A percentile compares a stretch with the other conserved stretches of the same genome.
These are phyloP conservation scores for Adelosebastes latens DNA, from an alignment of 2,797 vertebrate genomes.

Conservation along the genomic window DNA sequence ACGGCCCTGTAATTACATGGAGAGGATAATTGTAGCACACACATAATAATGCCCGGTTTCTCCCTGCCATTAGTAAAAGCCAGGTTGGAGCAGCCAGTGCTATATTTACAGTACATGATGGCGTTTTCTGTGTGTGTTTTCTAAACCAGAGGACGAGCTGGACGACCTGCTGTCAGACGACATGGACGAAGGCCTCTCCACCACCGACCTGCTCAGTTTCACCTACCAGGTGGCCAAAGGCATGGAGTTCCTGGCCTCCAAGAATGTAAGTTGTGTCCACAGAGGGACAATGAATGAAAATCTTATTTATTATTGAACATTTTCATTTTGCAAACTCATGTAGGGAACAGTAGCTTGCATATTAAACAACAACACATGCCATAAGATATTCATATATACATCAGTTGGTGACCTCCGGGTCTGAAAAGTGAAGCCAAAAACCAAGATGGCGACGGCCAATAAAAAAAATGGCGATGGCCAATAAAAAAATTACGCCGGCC, in stretches of 20 bases:
- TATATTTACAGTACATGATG: constrained; percentile 72
- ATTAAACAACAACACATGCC: no score
- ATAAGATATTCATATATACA: no score
- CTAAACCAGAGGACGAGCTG: constrained; percentile 85
- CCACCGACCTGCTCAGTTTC: constrained; percentile 95
- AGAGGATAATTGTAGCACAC: constrained; percentile 80
- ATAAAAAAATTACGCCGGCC: no score
- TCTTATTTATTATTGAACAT: no score
- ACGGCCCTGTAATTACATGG: constrained; percentile 78
- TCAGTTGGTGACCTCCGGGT: no score
- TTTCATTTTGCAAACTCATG: no score
- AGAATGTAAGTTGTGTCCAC: constrained; percentile 88
- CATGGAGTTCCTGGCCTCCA: constrained; percentile 98
- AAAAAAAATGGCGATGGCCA: no score
- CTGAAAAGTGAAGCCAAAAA: no score
- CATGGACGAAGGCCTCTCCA: constrained; percentile 88
- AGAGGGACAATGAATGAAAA: not conserved
- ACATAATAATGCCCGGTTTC: constrained; percentile 77
- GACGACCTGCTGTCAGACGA: constrained; percentile 93
- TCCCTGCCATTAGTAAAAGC: constrained; percentile 76
- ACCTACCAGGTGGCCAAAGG: constrained; percentile 97
- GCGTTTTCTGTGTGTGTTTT: constrained; percentile 10
- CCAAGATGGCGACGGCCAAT: no score
- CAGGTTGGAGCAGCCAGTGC: constrained; percentile 63
- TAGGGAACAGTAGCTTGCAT: no score